Percentiles rank a stretch among this genome's conserved stretches.
phyloP scores from a whole-genome alignment of 2,888 invertebrate species.

The Quadriops clusia region DNA sequence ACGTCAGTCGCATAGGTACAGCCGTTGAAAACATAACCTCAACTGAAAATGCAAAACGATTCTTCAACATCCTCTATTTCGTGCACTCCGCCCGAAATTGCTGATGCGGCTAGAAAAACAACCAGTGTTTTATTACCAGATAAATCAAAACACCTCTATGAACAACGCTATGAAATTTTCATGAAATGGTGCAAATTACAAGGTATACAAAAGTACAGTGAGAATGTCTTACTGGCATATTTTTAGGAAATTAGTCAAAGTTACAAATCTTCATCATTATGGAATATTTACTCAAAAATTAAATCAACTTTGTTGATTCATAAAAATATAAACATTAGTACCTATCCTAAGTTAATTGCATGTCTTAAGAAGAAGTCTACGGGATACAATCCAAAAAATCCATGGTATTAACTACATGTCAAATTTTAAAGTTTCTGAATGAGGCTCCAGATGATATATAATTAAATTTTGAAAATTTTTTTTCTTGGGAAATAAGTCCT shows the following conservation, averaged over 20 bases:
- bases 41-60: too few relatives aligned
- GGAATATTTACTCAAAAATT: constrained; percentile 3
- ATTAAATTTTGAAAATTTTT: constrained; percentile 4
- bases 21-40: too few relatives aligned
- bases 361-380: constrained; percentile 3
- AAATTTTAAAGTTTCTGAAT: constrained; percentile 4
- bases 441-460: constrained; percentile 2
- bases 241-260: constrained; percentile 3
- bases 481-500: too few relatives aligned
- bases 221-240: constrained; percentile 5
- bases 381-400: constrained; percentile 6
- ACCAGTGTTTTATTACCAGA: too few relatives aligned
- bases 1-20: too few relatives aligned
- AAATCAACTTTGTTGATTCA: constrained; percentile 1
- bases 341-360: constrained; percentile 3
- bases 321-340: constrained; percentile 3
- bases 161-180: neutral
- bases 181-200: neutral
- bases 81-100: too few relatives aligned
- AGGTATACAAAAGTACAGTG: constrained; percentile 1
- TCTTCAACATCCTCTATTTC: too few relatives aligned
- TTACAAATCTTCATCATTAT: constrained; percentile 2
- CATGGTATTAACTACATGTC: constrained; percentile 3
- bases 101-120: too few relatives aligned
- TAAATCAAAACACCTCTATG: too few relatives aligned